Evolutionary conservation across 2,113 vertebrate species (phyloP).

Genomic region (Bos indicus): DNA sequence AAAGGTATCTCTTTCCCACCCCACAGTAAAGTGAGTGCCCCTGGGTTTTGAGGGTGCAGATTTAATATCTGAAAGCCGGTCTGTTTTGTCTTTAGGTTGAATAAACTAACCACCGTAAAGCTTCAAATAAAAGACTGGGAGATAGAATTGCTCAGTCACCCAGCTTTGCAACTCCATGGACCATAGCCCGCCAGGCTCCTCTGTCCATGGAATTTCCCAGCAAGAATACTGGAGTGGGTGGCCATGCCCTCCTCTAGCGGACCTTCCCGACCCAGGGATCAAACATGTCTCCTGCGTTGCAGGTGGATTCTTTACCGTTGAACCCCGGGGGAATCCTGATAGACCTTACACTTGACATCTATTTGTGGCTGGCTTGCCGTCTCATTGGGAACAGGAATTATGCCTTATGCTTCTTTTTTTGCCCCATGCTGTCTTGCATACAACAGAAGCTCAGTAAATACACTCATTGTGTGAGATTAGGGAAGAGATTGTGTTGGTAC

Average conservation of each 20-base stretch:
- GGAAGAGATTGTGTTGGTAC: neutral
- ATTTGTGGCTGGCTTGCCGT: neutral
- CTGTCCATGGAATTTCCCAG: neutral
- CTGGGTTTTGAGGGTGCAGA: neutral
- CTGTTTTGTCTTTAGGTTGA: neutral
- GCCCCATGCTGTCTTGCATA: neutral
- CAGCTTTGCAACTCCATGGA: neutral
- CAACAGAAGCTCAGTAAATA: neutral
- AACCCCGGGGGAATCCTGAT: neutral
- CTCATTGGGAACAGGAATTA: neutral
- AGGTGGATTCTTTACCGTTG: neutral
- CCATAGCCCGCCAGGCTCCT: fast-evolving
- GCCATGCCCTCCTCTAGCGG: neutral
- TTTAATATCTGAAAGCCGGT: neutral
- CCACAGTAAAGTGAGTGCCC: neutral
- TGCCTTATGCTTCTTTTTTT: neutral
- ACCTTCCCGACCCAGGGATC: neutral
- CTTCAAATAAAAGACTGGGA: neutral
- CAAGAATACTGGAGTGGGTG: neutral
- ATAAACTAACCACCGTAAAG: neutral
- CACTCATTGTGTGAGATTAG: neutral
- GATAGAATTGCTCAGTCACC: neutral
- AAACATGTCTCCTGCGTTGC: neutral
- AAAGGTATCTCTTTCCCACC: too few relatives aligned
- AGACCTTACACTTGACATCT: neutral